Conservation (phyloP, 2,113 vertebrate species). For the Turdus rufiventris region DNA sequence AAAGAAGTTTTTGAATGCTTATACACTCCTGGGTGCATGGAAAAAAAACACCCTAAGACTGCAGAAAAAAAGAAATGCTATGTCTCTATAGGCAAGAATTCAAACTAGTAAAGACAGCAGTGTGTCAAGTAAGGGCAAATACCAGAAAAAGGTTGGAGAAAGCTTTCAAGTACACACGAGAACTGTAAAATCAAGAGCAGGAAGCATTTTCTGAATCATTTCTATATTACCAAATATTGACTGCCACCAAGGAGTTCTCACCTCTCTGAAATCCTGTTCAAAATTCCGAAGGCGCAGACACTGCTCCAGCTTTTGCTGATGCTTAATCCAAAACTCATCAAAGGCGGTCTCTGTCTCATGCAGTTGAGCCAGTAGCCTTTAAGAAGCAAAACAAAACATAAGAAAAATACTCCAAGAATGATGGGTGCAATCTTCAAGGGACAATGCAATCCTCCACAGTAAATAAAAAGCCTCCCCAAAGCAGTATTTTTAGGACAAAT, state of each 20-base stretch:
- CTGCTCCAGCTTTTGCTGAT: conserved; percentile 92
- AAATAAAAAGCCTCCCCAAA: background rate
- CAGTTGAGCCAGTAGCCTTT: conserved; percentile 89
- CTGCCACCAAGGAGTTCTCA: conserved; percentile 61
- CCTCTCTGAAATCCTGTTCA: conserved; percentile 92
- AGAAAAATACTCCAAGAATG: background rate
- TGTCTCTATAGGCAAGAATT: background rate
- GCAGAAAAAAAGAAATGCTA: background rate
- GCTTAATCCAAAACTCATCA: conserved; percentile 94
- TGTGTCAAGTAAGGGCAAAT: background rate
- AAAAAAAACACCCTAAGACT: background rate
- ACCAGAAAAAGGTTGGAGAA: background rate
- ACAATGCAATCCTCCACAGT: background rate
- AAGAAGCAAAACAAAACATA: background rate
- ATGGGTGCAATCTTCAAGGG: background rate
- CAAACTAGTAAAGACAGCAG: background rate
- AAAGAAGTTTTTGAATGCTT: background rate
- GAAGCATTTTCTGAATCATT: background rate
- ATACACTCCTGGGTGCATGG: background rate
- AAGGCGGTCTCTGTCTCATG: conserved; percentile 91
- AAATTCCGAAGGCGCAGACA: conserved; percentile 91
- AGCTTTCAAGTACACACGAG: background rate
- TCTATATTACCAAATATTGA: background rate
- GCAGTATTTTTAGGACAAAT: background rate
- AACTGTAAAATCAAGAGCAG: background rate